Evolutionary conservation across 1,140 invertebrate genomes (phyloP).

Genomic region (Cherax quadricarinatus): DNA sequence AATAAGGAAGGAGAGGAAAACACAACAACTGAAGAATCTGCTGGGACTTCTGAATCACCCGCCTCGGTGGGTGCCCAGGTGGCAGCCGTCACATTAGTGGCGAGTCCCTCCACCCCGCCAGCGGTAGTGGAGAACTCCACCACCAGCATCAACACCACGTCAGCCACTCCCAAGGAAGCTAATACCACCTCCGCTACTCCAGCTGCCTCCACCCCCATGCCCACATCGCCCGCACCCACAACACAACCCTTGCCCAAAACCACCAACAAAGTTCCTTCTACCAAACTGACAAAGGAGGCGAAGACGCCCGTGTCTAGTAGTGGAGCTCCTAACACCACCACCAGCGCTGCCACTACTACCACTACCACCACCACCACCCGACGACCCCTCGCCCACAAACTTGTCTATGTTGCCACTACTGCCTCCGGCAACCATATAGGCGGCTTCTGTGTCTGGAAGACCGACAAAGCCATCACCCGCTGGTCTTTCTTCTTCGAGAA

Average conservation of each 20-base stretch:
- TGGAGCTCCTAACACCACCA: constrained; percentile 83
- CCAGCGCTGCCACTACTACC: constrained; percentile 92
- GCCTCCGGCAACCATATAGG: constrained; percentile 65
- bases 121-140: constrained; percentile 15
- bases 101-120: constrained; percentile 20
- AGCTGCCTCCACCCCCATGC: background rate
- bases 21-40: constrained; percentile 23
- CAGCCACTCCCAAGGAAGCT: constrained; percentile 1
- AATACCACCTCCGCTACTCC: constrained; percentile 19
- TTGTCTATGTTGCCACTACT: constrained; percentile 51
- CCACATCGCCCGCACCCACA: background rate
- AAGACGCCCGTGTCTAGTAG: background rate
- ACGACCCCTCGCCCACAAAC: constrained; percentile 82
- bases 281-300: background rate
- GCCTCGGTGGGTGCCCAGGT: constrained; percentile 25
- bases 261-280: background rate
- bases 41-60: constrained; percentile 21
- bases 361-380: constrained; percentile 94
- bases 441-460: constrained; percentile 64
- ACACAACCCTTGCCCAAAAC: background rate
- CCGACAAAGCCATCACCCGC: constrained; percentile 47
- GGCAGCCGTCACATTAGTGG: background rate
- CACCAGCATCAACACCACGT: background rate
- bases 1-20: constrained; percentile 32
- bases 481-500: constrained; percentile 70